Percentiles rank a stretch among this genome's conserved stretches.
Evolutionary conservation across 53 echinoderm and acorn worm genomes (phyloP).

Genomic region (Temnopleurus reevesii): DNA sequence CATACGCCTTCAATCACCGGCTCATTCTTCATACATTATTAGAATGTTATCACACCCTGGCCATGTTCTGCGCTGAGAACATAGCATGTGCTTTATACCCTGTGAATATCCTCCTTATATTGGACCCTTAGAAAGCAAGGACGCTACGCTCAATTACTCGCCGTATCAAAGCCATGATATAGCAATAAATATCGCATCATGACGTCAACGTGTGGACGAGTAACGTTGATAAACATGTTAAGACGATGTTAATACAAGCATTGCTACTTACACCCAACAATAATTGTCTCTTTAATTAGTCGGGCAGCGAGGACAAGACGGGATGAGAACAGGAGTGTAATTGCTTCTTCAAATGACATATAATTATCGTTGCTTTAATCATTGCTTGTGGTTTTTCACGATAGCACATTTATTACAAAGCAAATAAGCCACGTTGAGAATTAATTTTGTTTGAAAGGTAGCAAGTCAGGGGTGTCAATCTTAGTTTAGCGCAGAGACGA

Average conservation of each 20-base stretch:
- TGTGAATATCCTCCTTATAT: neutral
- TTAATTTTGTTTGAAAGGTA: slow-evolving; percentile 1
- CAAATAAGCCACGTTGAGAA: neutral
- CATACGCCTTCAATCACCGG: neutral
- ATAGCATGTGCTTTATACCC: neutral
- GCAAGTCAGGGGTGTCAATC: neutral
- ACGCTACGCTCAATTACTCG: neutral
- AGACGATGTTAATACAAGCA: neutral
- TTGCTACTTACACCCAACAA: neutral
- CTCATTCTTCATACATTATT: neutral
- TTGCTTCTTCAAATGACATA: slow-evolving; percentile 41
- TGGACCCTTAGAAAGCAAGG: slow-evolving; percentile 3
- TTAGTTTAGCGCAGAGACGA: neutral
- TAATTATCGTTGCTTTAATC: neutral
- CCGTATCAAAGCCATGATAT: neutral
- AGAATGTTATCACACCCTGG: neutral
- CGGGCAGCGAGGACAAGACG: neutral
- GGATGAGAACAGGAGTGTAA: neutral
- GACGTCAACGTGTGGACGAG: neutral
- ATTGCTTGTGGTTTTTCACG: neutral
- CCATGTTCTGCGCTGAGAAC: neutral
- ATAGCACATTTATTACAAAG: neutral
- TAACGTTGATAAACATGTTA: neutral
- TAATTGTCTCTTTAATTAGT: slow-evolving; percentile 29
- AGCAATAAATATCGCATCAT: neutral